These are phyloP conservation scores for Capitulum mitella DNA, from an alignment of 2,888 invertebrate species.

Conservation along the genomic window DNA sequence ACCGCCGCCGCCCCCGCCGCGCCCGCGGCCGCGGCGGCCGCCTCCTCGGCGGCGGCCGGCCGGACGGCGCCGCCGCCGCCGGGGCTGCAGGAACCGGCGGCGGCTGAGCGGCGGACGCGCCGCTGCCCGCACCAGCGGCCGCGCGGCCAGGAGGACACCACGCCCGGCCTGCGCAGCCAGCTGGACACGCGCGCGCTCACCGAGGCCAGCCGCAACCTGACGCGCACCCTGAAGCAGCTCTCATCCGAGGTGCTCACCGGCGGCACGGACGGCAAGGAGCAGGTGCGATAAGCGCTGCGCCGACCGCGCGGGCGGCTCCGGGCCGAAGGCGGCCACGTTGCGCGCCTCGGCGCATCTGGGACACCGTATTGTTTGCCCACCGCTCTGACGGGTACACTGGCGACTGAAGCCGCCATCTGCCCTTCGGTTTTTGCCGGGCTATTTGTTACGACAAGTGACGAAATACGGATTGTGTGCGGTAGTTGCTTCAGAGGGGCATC, in stretches of 20 bases:
- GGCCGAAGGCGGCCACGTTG: too few relatives aligned
- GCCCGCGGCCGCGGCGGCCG: neutral
- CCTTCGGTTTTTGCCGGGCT: too few relatives aligned
- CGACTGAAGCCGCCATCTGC: too few relatives aligned
- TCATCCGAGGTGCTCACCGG: conserved; percentile 78
- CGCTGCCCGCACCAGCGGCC: conserved; percentile 35
- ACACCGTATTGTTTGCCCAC: too few relatives aligned
- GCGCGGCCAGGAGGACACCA: conserved; percentile 33
- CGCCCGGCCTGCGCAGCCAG: conserved; percentile 42
- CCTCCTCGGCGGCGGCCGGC: conserved; percentile 32
- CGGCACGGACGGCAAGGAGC: conserved; percentile 33
- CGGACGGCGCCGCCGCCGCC: conserved; percentile 37
- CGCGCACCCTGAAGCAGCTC: conserved; percentile 79
- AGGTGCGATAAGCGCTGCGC: conserved; percentile 27
- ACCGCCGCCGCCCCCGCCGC: conserved; percentile 27
- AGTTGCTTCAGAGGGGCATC: too few relatives aligned
- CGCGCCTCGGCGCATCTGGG: too few relatives aligned
- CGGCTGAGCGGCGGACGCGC: conserved; percentile 32
- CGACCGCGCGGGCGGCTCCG: neutral
- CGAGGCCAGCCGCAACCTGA: conserved; percentile 84
- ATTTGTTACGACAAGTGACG: too few relatives aligned
- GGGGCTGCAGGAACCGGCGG: conserved; percentile 43
- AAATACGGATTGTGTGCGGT: too few relatives aligned
- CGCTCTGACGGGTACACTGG: too few relatives aligned
- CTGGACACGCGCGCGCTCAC: conserved; percentile 67